Base-by-base conservation (phyloP, 2,888 invertebrate genomes). In the Harpagoxenus sublaevis region DNA sequence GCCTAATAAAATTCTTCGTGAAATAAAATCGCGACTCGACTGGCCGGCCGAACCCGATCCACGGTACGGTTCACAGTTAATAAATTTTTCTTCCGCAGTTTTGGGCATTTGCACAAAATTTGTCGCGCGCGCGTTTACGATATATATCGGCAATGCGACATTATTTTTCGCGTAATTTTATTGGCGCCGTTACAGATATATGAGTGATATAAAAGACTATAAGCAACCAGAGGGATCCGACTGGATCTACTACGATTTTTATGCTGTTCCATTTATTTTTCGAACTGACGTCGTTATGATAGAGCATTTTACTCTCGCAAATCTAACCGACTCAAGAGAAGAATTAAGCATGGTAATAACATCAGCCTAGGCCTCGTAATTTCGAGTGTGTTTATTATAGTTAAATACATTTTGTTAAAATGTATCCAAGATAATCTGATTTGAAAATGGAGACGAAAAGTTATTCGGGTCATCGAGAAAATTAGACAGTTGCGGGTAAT, bases 11-110 rank as follows among this genome's bases (percentile, higher is more conserved):
- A 92, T 91, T 89, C 91, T 89, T 90, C 83, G 89, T 83, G 73
- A 92, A 90, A 91, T 92, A 92, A 93, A 94, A 92, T 91, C 86
- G 77, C 84, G 77, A 74, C 74, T 68, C 75, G 71, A 65, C 60
- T 70, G 60, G 42, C 68, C 28, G 23, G 5, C 28, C 70, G 77
- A 51, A 6, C 75, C 35, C 60, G 51, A 62, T 39, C 51, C 74
- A 23, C 63, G 42, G 4, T 15, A 86, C 87, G 89, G 90, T 94
- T 93, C 92, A 90, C 93, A 92, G 94, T 92, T 93, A 92, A 93
- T 93, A 94, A 93, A 93, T 93, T 91, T 91, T 91, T 92, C 92
- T 88, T 88, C 86, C 88, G 86, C 86, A 86, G 78, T 89, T 89
- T 90, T 87, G 86, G 81, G 78, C 86, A 65, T 86, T 89, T 87